Base-by-base conservation (phyloP, 2,888 invertebrate species). In the Tubiluchus corallicola region DNA sequence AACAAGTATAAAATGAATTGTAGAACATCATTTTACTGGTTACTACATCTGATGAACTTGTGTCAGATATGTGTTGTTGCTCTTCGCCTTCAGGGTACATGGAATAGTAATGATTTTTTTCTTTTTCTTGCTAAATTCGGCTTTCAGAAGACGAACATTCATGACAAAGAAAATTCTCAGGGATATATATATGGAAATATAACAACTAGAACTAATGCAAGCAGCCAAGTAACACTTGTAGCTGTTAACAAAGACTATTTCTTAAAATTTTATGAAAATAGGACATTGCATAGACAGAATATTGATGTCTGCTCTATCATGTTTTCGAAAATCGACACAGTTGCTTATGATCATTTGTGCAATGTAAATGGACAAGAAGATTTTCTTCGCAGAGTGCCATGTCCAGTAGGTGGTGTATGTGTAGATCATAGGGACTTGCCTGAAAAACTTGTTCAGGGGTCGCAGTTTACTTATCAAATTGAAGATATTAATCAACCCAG, bases 151-250 rank as follows among this genome's bases (percentile, higher is more conserved):
- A 90, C 92, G 13, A 84, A 87, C 63, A 73, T 77, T 38, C 79
- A 84, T 63, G 76, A 79, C 54, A 75, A 77, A 56, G 78, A 77
- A 54, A 78, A 82, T 58, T 84, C 88, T 51, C 80, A 81, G 65
- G 94, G 94, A 41, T 94, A 84, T 65, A 85, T 96, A 55, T 96
- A 85, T 63, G 96, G 96, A 13, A 94, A 94, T 64, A 75, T 94
- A 40, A 85, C 90, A 19, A 74, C 82, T 0, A 71, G 68, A 50
- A 68, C 71, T 40, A 69, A 73, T 45, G 76, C 79, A 55, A 70
- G 72, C 46, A 71, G 71, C 19, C 2, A 76, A 9, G 71, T 82
- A 29, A 85, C 84, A 15, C 74, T 92, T 52, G 84, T 85, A n/a
- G 82, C 92, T 9, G 70, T 92, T 52, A 87, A 90, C 62, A 76